Evolutionary conservation across 2,797 vertebrate species (phyloP).

Genomic region (Anabas testudineus): DNA sequence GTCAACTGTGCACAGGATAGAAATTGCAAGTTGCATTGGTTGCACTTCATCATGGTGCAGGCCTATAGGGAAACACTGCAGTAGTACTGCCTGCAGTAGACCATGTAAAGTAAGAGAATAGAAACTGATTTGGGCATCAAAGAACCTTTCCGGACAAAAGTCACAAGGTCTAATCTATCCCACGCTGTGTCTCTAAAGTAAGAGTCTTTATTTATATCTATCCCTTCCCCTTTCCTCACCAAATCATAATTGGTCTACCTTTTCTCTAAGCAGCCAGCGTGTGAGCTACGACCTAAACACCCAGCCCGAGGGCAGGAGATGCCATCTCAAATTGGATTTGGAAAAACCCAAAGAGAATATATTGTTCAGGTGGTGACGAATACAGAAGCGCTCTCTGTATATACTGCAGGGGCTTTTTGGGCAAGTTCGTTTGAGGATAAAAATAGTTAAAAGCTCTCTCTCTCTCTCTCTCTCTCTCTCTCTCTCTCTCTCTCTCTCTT

Average conservation of each 20-base stretch:
- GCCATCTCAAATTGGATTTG: constrained; percentile 58
- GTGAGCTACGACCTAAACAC: constrained; percentile 38
- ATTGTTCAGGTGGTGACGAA: constrained; percentile 50
- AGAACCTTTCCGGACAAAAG: constrained; percentile 32
- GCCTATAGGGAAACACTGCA: background rate
- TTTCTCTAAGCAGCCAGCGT: constrained; percentile 23
- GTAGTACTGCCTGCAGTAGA: constrained; percentile 5
- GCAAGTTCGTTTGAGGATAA: constrained; percentile 45
- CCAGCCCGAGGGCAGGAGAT: constrained; percentile 28
- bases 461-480: background rate
- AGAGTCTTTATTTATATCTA: constrained; percentile 43
- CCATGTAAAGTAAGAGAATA: background rate
- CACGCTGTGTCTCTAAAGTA: constrained; percentile 35
- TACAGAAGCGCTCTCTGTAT: constrained; percentile 37
- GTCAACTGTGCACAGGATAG: background rate
- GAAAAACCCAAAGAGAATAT: constrained; percentile 35
- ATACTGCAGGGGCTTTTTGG: constrained; percentile 46
- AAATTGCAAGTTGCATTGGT: background rate
- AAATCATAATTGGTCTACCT: constrained; percentile 58
- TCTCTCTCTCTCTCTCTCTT: background rate
- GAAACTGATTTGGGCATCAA: constrained; percentile 8
- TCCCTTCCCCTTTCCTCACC: constrained; percentile 50
- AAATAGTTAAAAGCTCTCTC: constrained; percentile 36
- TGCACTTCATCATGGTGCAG: background rate
- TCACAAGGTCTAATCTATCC: constrained; percentile 50